Evolutionary conservation across 2,113 vertebrate genomes (phyloP), one percentile per base, ranked within the genome.

Genomic region (Hemibagrus wyckioides): DNA sequence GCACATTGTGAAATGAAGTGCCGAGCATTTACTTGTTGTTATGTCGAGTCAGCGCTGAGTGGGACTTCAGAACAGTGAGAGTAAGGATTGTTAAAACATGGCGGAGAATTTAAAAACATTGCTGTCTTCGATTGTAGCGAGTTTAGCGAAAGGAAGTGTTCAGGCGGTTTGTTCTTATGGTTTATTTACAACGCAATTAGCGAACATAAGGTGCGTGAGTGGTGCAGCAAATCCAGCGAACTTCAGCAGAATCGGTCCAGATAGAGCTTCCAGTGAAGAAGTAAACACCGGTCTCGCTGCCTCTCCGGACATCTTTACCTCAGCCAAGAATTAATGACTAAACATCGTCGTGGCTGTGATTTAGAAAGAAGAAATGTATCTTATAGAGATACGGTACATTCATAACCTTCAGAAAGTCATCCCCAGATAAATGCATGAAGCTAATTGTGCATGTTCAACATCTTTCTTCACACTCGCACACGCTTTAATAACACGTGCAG

Each of bases 361-460:
- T 67, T 33, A 6, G 4, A 48, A 56, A 82, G 23, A 19, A 73
- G 23, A 19, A 73, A 73, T 61, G 23, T 36, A 30, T 48, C 63
- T 80, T 30, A 23, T 33, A 56, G 52, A 61, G 59, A 57, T 1
- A 57, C 1, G 28, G 17, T 28, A 73, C 30, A 65, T 83, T 50
- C 50, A 36, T 77, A 77, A 73, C 69, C 57, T 76, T 82, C 21
- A 75, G 41, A 76, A 76, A 48, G 10, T 63, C 52, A 21, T 52
- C n/a, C 23, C 41, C 71, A 41, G 36, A 75, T 83, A 73, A 73
- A 76, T 65, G 71, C 69, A 77, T 63, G 69, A 77, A 83, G 69
- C 69, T 87, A 87, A 82, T 41, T 76, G 63, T 84, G 85, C 59
- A n/a, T 83, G 75, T 61, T 80, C 85, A 77, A 69, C 57, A 65